A percentile compares a stretch with the other conserved stretches of the same genome.
Evolutionary conservation across 2,113 vertebrate species (phyloP).

Genomic region (Oreochromis niloticus): DNA sequence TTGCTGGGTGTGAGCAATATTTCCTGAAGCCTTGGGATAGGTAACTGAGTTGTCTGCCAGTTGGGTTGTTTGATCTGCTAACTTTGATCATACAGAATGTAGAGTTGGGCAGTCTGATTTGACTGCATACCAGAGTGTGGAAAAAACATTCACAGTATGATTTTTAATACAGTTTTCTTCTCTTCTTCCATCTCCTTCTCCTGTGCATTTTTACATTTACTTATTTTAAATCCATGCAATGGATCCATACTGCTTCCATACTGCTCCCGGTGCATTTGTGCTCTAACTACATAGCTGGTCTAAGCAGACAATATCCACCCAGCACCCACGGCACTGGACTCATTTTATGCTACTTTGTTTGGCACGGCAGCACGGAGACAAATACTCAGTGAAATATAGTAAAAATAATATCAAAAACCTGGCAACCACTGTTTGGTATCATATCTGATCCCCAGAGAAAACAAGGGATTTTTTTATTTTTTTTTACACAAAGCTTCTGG

Average conservation of each 20-base stretch:
- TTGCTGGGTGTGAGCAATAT: conserved; percentile 24
- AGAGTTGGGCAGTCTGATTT: not conserved
- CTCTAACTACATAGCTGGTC: not conserved
- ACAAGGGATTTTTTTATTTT: not conserved
- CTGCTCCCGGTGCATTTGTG: not conserved
- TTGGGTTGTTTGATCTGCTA: conserved; percentile 48
- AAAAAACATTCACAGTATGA: not conserved
- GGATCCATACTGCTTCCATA: not conserved
- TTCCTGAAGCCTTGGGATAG: conserved; percentile 33
- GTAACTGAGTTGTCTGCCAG: conserved; percentile 40
- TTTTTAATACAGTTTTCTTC: not conserved
- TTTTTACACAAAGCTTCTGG: conserved; percentile 10
- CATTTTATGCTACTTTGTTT: not conserved
- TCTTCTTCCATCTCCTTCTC: not conserved
- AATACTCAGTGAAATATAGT: not conserved
- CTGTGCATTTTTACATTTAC: not conserved
- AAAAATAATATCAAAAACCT: not conserved
- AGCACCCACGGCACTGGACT: not conserved
- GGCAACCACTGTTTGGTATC: not conserved
- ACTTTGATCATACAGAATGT: conserved; percentile 53
- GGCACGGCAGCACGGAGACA: not conserved
- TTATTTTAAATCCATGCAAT: not conserved
- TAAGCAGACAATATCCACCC: not conserved
- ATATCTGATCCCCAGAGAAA: conserved; percentile 30
- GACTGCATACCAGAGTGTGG: not conserved